These are phyloP conservation scores for Agrypnus murinus DNA, from an alignment of 2,888 invertebrate species.

Conservation along the genomic window DNA sequence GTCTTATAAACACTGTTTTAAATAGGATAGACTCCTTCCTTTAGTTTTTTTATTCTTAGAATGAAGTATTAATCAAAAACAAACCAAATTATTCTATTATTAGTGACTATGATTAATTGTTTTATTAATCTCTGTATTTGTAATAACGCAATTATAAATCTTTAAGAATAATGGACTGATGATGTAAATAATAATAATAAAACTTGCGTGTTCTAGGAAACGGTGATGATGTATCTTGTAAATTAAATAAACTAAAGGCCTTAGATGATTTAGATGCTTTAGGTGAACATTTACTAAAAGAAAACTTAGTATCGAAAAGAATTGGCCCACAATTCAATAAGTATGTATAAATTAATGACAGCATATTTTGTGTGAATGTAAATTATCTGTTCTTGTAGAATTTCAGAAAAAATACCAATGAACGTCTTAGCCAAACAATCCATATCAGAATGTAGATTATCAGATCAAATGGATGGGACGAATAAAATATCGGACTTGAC, in stretches of 20 bases:
- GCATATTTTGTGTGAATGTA: not conserved
- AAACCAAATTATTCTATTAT: no score
- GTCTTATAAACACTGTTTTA: no score
- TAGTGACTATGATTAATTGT: no score
- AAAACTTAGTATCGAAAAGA: conserved; percentile 74
- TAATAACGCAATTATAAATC: no score
- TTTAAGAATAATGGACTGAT: no score
- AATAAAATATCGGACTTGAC: conserved; percentile 41
- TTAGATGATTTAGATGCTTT: conserved; percentile 86
- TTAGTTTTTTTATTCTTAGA: no score
- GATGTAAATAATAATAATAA: no score
- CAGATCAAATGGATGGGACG: conserved; percentile 54
- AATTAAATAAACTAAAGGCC: conserved; percentile 72
- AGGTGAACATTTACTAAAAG: conserved; percentile 86
- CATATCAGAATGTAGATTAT: conserved; percentile 28
- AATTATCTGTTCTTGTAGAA: conserved; percentile 66
- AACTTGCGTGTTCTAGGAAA: conserved; percentile 10
- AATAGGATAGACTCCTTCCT: no score
- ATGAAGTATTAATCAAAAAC: no score
- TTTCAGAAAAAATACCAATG: conserved; percentile 77
- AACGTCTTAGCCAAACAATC: conserved; percentile 53
- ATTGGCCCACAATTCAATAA: conserved; percentile 70
- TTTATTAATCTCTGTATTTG: no score
- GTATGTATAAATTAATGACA: conserved; percentile 59
- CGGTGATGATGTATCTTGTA: conserved; percentile 16